phyloP scores from a whole-genome alignment of 2,797 vertebrate genomes.

The Muraenolepis orangiensis region DNA sequence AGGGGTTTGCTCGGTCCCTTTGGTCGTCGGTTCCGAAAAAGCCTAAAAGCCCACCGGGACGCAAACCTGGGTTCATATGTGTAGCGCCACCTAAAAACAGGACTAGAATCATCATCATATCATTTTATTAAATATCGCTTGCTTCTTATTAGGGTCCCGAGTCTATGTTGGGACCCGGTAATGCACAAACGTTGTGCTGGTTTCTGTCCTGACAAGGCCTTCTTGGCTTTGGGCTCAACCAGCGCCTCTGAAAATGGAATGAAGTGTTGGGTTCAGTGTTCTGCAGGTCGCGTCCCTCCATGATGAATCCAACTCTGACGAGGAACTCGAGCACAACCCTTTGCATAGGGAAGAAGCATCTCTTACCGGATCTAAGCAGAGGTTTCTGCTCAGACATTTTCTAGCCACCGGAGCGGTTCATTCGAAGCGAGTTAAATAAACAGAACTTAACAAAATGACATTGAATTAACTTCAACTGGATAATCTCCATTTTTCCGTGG shows the following conservation, averaged over 20 bases:
- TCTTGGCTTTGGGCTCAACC: not conserved
- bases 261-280: not conserved
- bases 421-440: too few species aligned
- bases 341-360: not conserved
- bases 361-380: too few species aligned
- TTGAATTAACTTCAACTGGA: not conserved
- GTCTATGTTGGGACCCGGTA: too few species aligned
- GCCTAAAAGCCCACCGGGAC: not conserved
- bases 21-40: not conserved
- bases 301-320: not conserved
- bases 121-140: too few species aligned
- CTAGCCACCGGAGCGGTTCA: not conserved
- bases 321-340: not conserved
- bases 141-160: too few species aligned
- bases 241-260: not conserved
- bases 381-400: not conserved
- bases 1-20: too few species aligned
- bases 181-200: too few species aligned
- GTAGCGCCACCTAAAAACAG: not conserved
- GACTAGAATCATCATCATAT: too few species aligned
- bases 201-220: too few species aligned
- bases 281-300: not conserved
- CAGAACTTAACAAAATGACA: not conserved
- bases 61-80: not conserved
- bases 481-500: not conserved